phyloP scores from a whole-genome alignment of 2,797 vertebrate species.

The Hippopotamyrus pictus region DNA sequence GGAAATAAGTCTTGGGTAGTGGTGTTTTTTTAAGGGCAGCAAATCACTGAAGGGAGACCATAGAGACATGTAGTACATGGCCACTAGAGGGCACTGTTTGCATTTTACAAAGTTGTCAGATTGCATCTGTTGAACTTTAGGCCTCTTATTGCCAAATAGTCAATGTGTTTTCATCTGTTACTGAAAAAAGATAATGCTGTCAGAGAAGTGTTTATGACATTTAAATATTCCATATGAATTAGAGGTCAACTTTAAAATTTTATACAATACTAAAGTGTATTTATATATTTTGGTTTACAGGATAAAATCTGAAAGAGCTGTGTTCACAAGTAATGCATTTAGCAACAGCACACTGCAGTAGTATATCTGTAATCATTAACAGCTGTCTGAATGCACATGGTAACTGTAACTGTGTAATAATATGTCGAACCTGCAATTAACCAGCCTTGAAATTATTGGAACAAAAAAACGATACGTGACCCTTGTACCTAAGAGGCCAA shows the following conservation, averaged over 20 bases:
- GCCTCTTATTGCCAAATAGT: not conserved
- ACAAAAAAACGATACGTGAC: not conserved
- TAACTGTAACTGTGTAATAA: not conserved
- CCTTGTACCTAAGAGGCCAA: not conserved
- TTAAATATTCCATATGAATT: not conserved
- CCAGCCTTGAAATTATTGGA: not conserved
- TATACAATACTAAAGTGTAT: not conserved
- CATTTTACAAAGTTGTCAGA: not conserved
- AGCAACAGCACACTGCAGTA: not conserved
- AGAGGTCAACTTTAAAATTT: not conserved
- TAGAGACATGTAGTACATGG: not conserved
- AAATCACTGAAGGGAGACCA: not conserved
- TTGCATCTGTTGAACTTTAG: not conserved
- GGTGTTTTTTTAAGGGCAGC: not conserved
- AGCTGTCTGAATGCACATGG: not conserved
- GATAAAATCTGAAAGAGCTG: not conserved
- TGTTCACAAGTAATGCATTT: not conserved
- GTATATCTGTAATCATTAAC: not conserved
- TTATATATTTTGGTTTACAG: not conserved
- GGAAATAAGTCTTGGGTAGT: not conserved
- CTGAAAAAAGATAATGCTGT: not conserved
- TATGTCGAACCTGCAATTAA: not conserved
- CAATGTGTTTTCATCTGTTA: not conserved
- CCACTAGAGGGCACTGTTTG: constrained; percentile 8
- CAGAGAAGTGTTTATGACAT: not conserved